These are phyloP conservation scores for Sesia apiformis DNA, from an alignment of 2,888 invertebrate genomes.

Conservation along the genomic window DNA sequence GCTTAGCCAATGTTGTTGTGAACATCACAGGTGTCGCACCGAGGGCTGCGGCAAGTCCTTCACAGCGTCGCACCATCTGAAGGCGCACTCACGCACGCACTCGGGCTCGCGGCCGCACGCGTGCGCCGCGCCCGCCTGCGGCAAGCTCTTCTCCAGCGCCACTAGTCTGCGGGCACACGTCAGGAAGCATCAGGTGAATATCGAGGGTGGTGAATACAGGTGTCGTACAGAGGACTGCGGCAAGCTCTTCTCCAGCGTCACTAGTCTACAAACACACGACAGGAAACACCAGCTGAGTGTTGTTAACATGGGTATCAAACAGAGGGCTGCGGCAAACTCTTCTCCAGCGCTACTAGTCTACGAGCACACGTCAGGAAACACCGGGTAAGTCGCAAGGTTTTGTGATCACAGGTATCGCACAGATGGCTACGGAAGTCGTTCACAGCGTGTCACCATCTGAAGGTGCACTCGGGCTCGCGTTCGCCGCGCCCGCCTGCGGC, in stretches of 20 bases:
- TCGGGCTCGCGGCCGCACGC: constrained; percentile 87
- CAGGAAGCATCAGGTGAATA: constrained; percentile 78
- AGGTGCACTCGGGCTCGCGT: constrained; percentile 91
- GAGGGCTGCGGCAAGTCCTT: constrained; percentile 94
- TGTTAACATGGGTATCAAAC: too few relatives aligned
- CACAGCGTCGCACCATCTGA: constrained; percentile 94
- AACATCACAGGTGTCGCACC: constrained; percentile 78
- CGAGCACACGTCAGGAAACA: constrained; percentile 87
- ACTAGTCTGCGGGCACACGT: constrained; percentile 88
- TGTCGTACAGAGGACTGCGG: constrained; percentile 68
- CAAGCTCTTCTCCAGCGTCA: constrained; percentile 88
- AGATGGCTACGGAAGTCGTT: constrained; percentile 94
- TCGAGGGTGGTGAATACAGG: too few relatives aligned
- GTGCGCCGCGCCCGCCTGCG: constrained; percentile 80
- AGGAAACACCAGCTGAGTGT: constrained; percentile 77
- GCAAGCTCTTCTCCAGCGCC: constrained; percentile 87
- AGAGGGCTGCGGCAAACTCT: constrained; percentile 80
- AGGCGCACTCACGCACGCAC: constrained; percentile 91
- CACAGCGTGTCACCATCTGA: constrained; percentile 94
- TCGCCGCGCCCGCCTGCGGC: constrained; percentile 79
- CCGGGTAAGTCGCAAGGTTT: constrained; percentile 38
- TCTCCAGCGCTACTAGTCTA: constrained; percentile 89
- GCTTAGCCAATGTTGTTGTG: too few relatives aligned
- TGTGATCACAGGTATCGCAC: too few relatives aligned
- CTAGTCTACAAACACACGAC: constrained; percentile 86